phyloP scores from a whole-genome alignment of 92 coral and sea anemone genomes.

The Porites lobata region DNA sequence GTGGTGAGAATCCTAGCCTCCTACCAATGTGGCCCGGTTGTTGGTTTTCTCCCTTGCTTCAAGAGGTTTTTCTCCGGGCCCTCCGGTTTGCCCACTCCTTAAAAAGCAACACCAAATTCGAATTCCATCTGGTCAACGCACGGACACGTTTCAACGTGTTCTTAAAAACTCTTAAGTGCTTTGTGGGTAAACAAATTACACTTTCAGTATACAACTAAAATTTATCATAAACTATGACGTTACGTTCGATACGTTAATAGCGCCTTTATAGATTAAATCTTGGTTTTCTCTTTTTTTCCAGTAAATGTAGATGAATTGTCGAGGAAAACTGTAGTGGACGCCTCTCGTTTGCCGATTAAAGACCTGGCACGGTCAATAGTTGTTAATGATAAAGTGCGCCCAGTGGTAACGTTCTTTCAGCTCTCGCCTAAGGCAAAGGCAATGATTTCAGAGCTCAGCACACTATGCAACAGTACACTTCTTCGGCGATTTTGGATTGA shows the following conservation, averaged over 20 bases:
- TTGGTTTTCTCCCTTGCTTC: too few species aligned
- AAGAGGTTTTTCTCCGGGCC: too few species aligned
- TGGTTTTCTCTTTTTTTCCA: conserved; percentile 3
- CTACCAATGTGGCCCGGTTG: too few species aligned
- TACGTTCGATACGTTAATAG: not conserved
- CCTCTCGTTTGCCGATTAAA: conserved; percentile 30
- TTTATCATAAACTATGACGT: too few species aligned
- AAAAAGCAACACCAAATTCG: too few species aligned
- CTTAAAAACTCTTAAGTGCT: too few species aligned
- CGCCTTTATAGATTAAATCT: not conserved
- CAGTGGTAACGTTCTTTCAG: conserved; percentile 69
- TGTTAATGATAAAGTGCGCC: not conserved
- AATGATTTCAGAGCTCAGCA: conserved; percentile 62
- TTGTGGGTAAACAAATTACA: too few species aligned
- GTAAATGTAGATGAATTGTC: conserved; percentile 55
- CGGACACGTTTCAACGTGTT: too few species aligned
- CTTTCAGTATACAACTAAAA: too few species aligned
- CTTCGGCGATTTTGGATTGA: conserved; percentile 75
- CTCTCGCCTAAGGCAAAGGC: conserved; percentile 49
- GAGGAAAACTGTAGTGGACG: conserved; percentile 28
- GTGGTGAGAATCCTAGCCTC: too few species aligned
- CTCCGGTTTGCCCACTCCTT: too few species aligned
- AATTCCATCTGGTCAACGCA: too few species aligned
- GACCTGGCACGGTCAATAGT: conserved; percentile 43
- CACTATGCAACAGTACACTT: conserved; percentile 64